A percentile compares a stretch with the other conserved stretches of the same genome.
Conservation (phyloP, 2,888 invertebrate species). For the Lottia gigantea region DNA sequence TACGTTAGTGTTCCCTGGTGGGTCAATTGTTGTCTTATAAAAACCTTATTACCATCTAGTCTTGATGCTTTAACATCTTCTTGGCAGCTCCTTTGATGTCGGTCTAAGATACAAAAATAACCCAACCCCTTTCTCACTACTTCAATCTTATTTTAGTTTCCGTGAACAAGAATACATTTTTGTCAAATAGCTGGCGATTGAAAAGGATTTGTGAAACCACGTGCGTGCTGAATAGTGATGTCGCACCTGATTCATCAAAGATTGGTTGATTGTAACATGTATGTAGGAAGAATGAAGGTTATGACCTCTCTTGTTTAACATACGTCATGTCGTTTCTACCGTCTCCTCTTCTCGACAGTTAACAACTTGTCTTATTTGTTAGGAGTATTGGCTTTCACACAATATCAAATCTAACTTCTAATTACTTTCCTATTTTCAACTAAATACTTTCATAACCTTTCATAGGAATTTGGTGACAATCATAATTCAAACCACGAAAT, state of each 20-base stretch:
- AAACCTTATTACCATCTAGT: neutral
- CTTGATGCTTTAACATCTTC: no score
- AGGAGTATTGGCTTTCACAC: no score
- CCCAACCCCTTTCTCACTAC: no score
- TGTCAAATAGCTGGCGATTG: constrained; percentile 1
- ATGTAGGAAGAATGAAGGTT: constrained; percentile 6
- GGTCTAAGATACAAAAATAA: no score
- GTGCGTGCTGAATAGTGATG: neutral
- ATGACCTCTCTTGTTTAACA: constrained; percentile 10
- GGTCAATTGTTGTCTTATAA: neutral
- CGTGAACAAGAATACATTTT: constrained; percentile 7
- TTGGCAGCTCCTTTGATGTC: no score
- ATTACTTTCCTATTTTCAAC: no score
- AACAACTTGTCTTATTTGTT: no score
- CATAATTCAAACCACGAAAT: no score
- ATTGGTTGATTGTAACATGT: neutral
- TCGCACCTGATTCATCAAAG: constrained; percentile 2
- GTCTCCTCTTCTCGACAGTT: no score
- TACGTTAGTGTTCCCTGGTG: neutral
- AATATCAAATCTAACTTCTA: no score
- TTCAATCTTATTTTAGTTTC: neutral
- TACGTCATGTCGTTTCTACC: neutral
- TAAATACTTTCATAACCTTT: no score
- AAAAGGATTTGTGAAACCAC: neutral
- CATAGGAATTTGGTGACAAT: no score